Evolutionary conservation across 1,140 invertebrate genomes (phyloP).

Genomic region (Apis dorsata): DNA sequence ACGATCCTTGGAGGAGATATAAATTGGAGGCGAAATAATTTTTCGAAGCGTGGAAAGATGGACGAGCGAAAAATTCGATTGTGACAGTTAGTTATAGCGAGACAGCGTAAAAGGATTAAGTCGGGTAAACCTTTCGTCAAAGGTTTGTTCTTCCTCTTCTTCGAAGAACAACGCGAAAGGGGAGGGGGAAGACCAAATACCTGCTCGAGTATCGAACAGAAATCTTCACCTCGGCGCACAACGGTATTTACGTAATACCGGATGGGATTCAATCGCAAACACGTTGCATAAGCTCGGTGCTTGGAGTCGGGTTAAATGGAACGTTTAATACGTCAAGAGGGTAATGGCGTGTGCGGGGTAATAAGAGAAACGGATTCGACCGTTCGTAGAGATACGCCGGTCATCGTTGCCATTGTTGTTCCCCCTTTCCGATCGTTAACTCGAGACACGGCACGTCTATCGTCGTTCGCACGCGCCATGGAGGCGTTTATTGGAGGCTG

Average conservation of each 20-base stretch:
- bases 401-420: neutral
- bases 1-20: no score
- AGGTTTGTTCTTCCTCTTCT: neutral
- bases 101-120: no score
- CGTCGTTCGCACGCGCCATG: no score
- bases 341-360: constrained; percentile 73
- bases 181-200: neutral
- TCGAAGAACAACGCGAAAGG: neutral
- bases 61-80: no score
- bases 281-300: constrained; percentile 57
- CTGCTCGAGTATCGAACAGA: constrained; percentile 1
- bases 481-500: no score
- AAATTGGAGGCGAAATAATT: no score
- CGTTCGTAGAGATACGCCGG: constrained; percentile 61
- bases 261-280: constrained; percentile 57
- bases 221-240: constrained; percentile 2
- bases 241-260: constrained; percentile 27
- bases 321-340: constrained; percentile 71
- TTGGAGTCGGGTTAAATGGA: constrained; percentile 68
- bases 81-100: no score
- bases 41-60: no score
- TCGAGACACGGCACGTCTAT: no score
- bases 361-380: constrained; percentile 75
- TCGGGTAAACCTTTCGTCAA: neutral
- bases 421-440: neutral